phyloP scores from a whole-genome alignment of 2,888 invertebrate species.

The Diaperis boleti region DNA sequence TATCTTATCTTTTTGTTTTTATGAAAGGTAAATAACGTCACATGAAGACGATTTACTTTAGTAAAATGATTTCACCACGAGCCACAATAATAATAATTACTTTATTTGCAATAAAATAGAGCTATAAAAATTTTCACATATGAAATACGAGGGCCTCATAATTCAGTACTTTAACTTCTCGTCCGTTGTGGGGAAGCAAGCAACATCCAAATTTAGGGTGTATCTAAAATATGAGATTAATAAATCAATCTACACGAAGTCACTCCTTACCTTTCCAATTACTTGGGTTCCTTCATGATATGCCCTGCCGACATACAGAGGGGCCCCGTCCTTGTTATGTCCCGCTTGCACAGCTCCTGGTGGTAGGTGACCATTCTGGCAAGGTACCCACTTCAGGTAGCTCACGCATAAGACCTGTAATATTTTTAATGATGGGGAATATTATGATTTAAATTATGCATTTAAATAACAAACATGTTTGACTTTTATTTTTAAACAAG shows the following conservation, averaged over 20 bases:
- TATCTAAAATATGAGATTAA: neutral
- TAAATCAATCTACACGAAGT: neutral
- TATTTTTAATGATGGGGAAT: too few relatives aligned
- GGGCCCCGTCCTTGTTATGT: neutral
- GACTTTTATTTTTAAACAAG: too few relatives aligned
- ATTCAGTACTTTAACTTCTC: neutral
- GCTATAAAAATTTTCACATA: too few relatives aligned
- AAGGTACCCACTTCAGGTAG: neutral
- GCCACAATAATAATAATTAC: too few relatives aligned
- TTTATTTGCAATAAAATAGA: too few relatives aligned
- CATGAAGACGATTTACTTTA: too few relatives aligned
- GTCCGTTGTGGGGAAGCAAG: neutral
- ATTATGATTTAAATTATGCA: too few relatives aligned
- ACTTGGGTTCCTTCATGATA: neutral
- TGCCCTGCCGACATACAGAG: neutral
- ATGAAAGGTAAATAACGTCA: conserved; percentile 1
- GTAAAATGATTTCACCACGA: too few relatives aligned
- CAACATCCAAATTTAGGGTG: neutral
- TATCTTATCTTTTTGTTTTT: conserved; percentile 14
- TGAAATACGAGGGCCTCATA: neutral
- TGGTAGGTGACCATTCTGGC: neutral
- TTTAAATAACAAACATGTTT: too few relatives aligned
- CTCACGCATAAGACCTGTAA: neutral
- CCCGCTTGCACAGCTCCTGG: neutral
- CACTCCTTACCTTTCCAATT: neutral